Percentiles rank a stretch among this genome's conserved stretches.
phyloP scores from a whole-genome alignment of 2,888 invertebrate species.

The Epsilonema sp. region DNA sequence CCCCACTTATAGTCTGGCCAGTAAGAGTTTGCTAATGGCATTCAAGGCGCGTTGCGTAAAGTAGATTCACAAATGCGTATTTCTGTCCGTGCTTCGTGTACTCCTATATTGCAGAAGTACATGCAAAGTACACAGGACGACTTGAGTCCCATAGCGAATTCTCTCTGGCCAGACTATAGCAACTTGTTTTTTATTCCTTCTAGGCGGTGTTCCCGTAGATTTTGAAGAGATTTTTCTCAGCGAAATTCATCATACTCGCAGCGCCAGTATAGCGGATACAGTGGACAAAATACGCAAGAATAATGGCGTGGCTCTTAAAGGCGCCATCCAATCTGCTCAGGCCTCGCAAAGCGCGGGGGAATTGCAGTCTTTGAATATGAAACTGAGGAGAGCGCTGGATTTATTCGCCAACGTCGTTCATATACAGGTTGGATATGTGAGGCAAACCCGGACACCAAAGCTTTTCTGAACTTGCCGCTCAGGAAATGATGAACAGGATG shows the following conservation, averaged over 20 bases:
- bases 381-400: conserved; percentile 42
- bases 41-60: no score
- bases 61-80: no score
- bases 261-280: conserved; percentile 31
- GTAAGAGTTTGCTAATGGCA: no score
- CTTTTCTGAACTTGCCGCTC: no score
- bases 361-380: conserved; percentile 70
- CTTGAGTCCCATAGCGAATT: no score
- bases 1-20: no score
- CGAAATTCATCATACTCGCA: conserved; percentile 30
- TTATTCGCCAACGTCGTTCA: conserved; percentile 68
- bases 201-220: conserved; percentile 79
- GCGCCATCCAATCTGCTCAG: conserved; percentile 21
- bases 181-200: no score
- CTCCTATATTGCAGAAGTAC: no score
- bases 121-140: no score
- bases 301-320: conserved; percentile 40
- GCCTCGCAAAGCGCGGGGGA: conserved; percentile 25
- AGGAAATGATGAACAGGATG: no score
- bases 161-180: no score
- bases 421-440: conserved; percentile 30
- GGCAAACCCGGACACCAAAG: conserved; percentile 32
- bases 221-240: conserved; percentile 77
- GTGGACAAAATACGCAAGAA: conserved; percentile 29
- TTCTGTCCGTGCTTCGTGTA: no score